Percentiles rank a stretch among this genome's conserved stretches.
Evolutionary conservation across 1,140 invertebrate genomes (phyloP).

Genomic region (Ceratina japonica): DNA sequence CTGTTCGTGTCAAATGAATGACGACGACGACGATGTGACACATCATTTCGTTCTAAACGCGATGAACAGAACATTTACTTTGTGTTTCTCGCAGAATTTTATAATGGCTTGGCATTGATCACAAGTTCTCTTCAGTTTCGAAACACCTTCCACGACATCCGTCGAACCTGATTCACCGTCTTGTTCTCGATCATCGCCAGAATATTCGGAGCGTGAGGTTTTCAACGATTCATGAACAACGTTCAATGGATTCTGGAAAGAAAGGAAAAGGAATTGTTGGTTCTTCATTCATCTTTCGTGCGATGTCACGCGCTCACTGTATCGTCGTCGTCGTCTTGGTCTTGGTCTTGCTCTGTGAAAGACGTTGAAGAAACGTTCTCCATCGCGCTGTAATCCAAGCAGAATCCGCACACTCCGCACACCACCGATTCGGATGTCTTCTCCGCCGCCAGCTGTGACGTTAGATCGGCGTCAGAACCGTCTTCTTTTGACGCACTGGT

Average conservation of each 20-base stretch:
- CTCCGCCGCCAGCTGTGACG: background rate
- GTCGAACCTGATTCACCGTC: background rate
- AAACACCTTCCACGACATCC: too few relatives aligned
- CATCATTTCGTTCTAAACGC: background rate
- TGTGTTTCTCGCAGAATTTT: background rate
- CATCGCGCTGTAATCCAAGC: background rate
- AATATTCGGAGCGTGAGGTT: background rate
- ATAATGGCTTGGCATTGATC: background rate
- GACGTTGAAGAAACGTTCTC: background rate
- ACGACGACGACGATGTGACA: background rate
- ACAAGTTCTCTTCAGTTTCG: constrained; percentile 6
- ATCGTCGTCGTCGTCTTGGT: background rate
- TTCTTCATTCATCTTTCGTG: background rate
- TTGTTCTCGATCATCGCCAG: background rate
- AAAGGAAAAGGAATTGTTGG: background rate
- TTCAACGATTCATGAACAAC: background rate
- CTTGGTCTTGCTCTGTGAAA: background rate
- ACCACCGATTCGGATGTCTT: background rate
- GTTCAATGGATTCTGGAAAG: too few relatives aligned
- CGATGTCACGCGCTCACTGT: too few relatives aligned
- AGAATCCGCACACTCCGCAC: constrained; percentile 13
- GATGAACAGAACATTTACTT: constrained; percentile 17
- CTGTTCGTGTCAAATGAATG: too few relatives aligned
- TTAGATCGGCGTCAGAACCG: constrained; percentile 21
- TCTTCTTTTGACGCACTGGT: background rate